Base-by-base conservation (phyloP, 2,888 invertebrate species). In the Drosophila tanythrix region DNA sequence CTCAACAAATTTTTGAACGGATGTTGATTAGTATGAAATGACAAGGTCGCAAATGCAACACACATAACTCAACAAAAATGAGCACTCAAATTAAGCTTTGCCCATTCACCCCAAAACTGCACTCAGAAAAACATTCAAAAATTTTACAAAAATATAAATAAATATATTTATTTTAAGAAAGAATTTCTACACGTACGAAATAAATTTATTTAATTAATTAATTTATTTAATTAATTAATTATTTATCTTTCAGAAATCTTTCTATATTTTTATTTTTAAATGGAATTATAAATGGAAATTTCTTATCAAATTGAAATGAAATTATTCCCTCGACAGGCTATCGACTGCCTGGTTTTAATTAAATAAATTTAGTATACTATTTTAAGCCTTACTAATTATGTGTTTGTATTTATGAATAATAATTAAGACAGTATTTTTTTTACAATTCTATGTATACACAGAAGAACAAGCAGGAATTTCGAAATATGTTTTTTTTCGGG, bases 1-100 rank as follows among this genome's bases (percentile, higher is more conserved):
- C 60, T 60, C 43, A 57, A 75, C 29, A 31, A 72, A 72, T 71
- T 74, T 68, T 66, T 74, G 52, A 62, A 60, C 85, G 90, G 89
- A 91, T 88, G 89, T 83, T 90, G 89, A 91, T 92, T 90, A 89
- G 90, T 82, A 86, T 84, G 80, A 88, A 90, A 88, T 84, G 81
- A 83, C 83, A 89, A 80, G 70, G 65, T 76, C 92, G 90, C 85
- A 92, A 86, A 86, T 79, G 70, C 46, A 5, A 69, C 75, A 70
- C 71, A 18, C 48, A 74, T 40, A 61, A 58, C 29, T 46, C 46
- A 27, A 15, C 46, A 50, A 33, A 52, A 57, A 48, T 48, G 25
- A 15, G 50, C 27, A 27, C 27, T 35, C 36, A 15, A 18, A 36
- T 36, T 27, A 36, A 21, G 15, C 31, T 15, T 40, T 18, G n/a